These are phyloP conservation scores for Plodia interpunctella DNA, from an alignment of 1,140 invertebrate genomes.

Conservation along the genomic window DNA sequence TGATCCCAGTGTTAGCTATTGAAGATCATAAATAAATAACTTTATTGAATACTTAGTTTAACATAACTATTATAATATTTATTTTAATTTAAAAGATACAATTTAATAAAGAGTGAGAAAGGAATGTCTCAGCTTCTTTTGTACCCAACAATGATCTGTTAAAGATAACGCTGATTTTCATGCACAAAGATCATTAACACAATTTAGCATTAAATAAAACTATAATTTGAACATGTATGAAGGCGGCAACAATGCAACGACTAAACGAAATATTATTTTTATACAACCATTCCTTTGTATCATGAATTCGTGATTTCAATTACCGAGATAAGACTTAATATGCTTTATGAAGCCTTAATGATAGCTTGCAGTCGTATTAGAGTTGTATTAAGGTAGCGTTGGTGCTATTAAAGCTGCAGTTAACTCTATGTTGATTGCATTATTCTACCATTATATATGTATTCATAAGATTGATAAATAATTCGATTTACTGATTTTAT, in stretches of 20 bases:
- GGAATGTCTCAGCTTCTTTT: too few relatives aligned
- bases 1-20: too few relatives aligned
- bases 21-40: too few relatives aligned
- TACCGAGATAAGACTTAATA: conserved; percentile 48
- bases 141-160: too few relatives aligned
- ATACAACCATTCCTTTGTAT: conserved; percentile 51
- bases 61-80: too few relatives aligned
- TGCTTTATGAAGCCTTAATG: not conserved
- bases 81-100: too few relatives aligned
- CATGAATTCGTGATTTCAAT: conserved; percentile 54
- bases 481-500: too few relatives aligned
- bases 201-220: conserved; percentile 24
- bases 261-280: conserved; percentile 39
- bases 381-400: not conserved
- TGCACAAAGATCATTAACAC: conserved; percentile 7
- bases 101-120: too few relatives aligned
- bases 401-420: not conserved
- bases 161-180: too few relatives aligned
- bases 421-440: conserved; percentile 1
- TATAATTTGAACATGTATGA: not conserved
- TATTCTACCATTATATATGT: conserved; percentile 8
- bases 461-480: too few relatives aligned
- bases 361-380: not conserved
- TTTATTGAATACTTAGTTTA: too few relatives aligned
- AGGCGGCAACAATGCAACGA: not conserved